Percentiles rank a stretch among this genome's conserved stretches.
These are phyloP conservation scores for Agrilus biguttatus DNA, from an alignment of 2,888 invertebrate genomes.

Conservation along the genomic window DNA sequence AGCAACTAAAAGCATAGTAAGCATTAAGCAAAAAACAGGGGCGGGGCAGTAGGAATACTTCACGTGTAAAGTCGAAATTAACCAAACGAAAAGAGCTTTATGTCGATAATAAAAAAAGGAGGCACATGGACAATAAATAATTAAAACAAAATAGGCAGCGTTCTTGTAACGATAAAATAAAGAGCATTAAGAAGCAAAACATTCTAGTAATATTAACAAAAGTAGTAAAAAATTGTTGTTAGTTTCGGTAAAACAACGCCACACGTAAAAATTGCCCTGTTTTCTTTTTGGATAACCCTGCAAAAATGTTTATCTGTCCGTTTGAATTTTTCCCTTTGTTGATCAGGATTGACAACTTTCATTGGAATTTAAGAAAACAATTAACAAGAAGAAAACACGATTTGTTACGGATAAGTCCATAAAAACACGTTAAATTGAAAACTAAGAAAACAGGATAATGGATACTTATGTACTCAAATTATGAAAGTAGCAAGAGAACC, in stretches of 20 bases:
- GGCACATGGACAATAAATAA: not conserved
- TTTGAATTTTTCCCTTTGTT: constrained; percentile 4
- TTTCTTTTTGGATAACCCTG: constrained; percentile 39
- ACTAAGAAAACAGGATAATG: too few species aligned
- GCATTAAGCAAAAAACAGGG: constrained; percentile 12
- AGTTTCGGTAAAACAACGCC: constrained; percentile 27
- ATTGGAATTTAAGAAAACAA: too few species aligned
- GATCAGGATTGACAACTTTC: too few species aligned
- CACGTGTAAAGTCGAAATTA: too few species aligned
- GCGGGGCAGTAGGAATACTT: too few species aligned
- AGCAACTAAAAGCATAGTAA: constrained; percentile 18
- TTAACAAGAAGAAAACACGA: too few species aligned
- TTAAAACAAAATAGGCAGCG: not conserved
- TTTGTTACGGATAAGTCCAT: too few species aligned
- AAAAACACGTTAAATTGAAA: too few species aligned
- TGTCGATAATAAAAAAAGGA: not conserved
- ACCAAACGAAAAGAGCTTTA: not conserved
- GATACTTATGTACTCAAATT: too few species aligned
- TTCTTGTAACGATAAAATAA: constrained; percentile 1
- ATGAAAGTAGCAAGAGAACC: too few species aligned
- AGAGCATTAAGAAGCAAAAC: not conserved
- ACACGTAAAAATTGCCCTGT: constrained; percentile 21
- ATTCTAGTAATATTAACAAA: too few species aligned
- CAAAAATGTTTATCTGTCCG: constrained; percentile 20
- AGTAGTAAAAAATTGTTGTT: constrained; percentile 12